Percentiles rank a stretch among this genome's conserved stretches.
Conservation (phyloP, 2,797 vertebrate genomes). For the Hylomyscus alleni region DNA sequence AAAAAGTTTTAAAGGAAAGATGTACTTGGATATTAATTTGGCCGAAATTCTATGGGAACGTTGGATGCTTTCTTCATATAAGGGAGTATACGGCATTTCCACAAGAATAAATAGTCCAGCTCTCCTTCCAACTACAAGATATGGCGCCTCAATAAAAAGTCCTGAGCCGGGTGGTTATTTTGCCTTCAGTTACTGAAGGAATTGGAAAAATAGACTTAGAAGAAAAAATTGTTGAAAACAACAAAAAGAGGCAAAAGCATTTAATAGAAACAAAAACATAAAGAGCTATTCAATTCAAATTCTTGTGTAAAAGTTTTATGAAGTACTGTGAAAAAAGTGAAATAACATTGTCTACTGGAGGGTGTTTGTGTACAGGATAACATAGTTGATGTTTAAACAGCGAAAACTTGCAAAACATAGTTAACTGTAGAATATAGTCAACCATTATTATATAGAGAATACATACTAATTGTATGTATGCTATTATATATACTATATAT, state of each 20-base stretch:
- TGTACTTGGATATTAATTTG: slow-evolving; percentile 10
- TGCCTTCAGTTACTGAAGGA: not conserved
- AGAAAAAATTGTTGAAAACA: not conserved
- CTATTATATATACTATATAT: too few relatives aligned
- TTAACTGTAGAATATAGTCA: slow-evolving; percentile 22
- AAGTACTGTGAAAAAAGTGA: not conserved
- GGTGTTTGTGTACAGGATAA: slow-evolving; percentile 1
- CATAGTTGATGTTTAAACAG: not conserved
- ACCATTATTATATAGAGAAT: not conserved
- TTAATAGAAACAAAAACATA: slow-evolving; percentile 23
- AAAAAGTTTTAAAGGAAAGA: slow-evolving; percentile 47
- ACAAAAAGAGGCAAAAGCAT: not conserved
- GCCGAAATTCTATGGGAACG: not conserved
- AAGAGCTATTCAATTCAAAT: not conserved
- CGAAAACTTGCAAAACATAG: not conserved
- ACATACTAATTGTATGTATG: not conserved
- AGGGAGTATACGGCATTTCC: not conserved
- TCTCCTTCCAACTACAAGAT: not conserved
- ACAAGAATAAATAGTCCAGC: not conserved
- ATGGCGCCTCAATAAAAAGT: not conserved
- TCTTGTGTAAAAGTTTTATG: not conserved
- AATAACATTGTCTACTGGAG: slow-evolving; percentile 10
- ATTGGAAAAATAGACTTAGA: not conserved
- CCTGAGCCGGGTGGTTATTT: not conserved
- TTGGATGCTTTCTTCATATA: not conserved